Base-by-base conservation (phyloP, 2,797 vertebrate species). In the Myripristis murdjan region DNA sequence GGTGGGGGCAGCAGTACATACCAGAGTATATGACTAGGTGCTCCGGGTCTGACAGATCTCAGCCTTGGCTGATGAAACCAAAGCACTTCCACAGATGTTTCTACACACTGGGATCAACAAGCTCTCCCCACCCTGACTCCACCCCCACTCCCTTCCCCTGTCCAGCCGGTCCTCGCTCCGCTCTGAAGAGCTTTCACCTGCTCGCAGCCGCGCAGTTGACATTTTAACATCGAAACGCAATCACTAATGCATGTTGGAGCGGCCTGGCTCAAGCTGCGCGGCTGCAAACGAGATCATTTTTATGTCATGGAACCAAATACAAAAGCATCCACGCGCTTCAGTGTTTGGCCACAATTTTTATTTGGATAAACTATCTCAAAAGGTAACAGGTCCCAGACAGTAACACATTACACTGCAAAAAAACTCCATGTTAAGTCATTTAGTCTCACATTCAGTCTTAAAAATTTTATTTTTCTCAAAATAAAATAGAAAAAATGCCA, bases 1-100 rank as follows among this genome's bases (percentile, higher is more conserved):
- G 92, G 88, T 82, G 90, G 91, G 86, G 81, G 86, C 79, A 90
- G 71, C 85, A 82, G 81, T 64, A 85, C 93, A 94, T 94, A 94
- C 92, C 94, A 95, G 86, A 94, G 92, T 80, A 76, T 94, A 94
- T 94, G 94, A 95, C 93, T 93, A 93, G 89, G 91, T 91, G 91
- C 92, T 92, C 84, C 92, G 89, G 86, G 85, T 93, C 91, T 90
- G 92, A 94, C 92, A 92, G 90, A 92, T 91, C 92, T 93, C 89
- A 91, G 90, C 87, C 86, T 88, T 85, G 90, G 91, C 89, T 90
- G 87, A 89, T 86, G 89, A 92, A 93, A 90, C 88, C 87, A 92
- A 93, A 94, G 91, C 91, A 87, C 81, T 93, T 92, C 84, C 90
- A 93, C 92, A 94, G 91, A 91, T 90, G 85, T 93, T 93, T 91